Evolutionary conservation across 2,797 vertebrate species (phyloP), one percentile per base, ranked within the genome.

Genomic region (Thunnus albacares): DNA sequence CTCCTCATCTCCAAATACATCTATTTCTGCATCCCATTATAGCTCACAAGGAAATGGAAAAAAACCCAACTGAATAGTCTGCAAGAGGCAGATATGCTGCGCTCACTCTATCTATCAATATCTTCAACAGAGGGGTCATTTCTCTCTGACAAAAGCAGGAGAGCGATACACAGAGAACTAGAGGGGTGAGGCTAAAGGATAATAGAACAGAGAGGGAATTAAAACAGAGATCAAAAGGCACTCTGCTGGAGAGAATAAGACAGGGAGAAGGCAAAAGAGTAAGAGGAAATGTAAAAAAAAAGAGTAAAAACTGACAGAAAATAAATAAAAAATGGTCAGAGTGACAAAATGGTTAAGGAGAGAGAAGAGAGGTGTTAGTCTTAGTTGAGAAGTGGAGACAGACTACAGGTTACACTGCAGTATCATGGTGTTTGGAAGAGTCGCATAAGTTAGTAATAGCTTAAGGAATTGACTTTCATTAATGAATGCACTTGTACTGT

Each of bases 1-100:
- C 79, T 35, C 59, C 61, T 88, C 78, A 85, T 89, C 82, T 87
- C 58, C 30, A 82, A 84, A 87, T 66, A 61, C 33, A 83, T 90
- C 75, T 59, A 68, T 81, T 77, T 83, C 76, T 3, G 77, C 64
- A 70, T 71, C 70, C 72, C 59, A 73, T 88, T 79, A 74, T 49
- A 59, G 56, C 71, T 63, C 62, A 57, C 62, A n/a, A 80, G 71
- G 75, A 83, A 83, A 79, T 58, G 64, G 49, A 15, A 57, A 55
- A 41, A 28, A 43, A 59, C 63, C 60, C 26, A 60, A 47, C 5
- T 63, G 55, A 79, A 67, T 35, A 59, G 81, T 43, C 65, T 82
- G 72, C 51, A 43, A 75, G 61, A 81, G 68, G 75, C 26, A 69
- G 73, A 89, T 78, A 75, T 28, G 17, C 24, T 28, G 45, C 2